Percentiles rank a stretch among this genome's conserved stretches.
These are phyloP conservation scores for Huso huso DNA, from an alignment of 2,797 vertebrate species.

Conservation along the genomic window DNA sequence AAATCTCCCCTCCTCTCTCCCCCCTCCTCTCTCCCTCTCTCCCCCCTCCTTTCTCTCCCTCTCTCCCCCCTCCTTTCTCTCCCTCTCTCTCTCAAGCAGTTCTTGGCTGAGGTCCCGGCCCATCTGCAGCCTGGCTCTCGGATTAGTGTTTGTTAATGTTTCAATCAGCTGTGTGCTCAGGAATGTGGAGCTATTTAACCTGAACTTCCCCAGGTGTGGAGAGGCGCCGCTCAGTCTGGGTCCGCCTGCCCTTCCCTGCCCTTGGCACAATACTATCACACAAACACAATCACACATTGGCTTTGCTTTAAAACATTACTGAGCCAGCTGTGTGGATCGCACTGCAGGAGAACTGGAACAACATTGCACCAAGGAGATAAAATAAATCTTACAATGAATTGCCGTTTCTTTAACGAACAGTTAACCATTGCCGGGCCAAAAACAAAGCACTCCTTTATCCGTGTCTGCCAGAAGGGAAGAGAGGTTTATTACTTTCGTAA, in stretches of 20 bases:
- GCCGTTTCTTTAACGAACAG: conserved; percentile 40
- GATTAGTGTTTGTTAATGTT: conserved; percentile 91
- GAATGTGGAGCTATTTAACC: conserved; percentile 92
- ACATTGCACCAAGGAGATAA: conserved; percentile 71
- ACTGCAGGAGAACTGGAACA: conserved; percentile 71
- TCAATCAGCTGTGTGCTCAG: conserved; percentile 90
- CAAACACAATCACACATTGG: conserved; percentile 73
- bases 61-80: conserved; percentile 27
- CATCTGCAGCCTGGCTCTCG: conserved; percentile 80
- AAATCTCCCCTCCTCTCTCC: neutral
- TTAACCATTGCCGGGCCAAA: conserved; percentile 51
- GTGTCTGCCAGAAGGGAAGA: conserved; percentile 13
- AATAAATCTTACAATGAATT: conserved; percentile 66
- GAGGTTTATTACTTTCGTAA: too few species aligned
- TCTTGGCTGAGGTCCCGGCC: conserved; percentile 73
- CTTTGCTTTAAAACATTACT: conserved; percentile 51
- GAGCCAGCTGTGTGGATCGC: conserved; percentile 72
- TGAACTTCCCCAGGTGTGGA: conserved; percentile 94
- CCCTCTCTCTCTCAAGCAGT: conserved; percentile 23
- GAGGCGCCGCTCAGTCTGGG: conserved; percentile 87
- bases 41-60: conserved; percentile 15
- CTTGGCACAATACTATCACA: conserved; percentile 83
- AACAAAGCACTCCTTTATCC: neutral
- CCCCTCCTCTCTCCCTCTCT: neutral
- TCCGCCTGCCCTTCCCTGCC: conserved; percentile 69